Evolutionary conservation across 2,888 invertebrate genomes (phyloP).

Genomic region (Drosophila imparisetae): DNA sequence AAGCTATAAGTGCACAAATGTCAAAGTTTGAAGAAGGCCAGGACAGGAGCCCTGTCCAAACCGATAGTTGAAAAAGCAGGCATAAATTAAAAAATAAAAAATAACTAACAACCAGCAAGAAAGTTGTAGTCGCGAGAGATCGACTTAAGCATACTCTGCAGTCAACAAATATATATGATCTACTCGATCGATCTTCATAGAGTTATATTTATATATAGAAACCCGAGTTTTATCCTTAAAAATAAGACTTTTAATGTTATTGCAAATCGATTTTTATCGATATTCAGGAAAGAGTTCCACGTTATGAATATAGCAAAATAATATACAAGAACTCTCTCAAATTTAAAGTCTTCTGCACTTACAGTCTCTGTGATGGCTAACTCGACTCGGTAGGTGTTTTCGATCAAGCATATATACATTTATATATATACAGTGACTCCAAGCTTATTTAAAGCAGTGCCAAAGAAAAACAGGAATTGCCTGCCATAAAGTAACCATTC

Average conservation of each 20-base stretch:
- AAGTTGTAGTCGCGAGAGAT: background rate
- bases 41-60: too few relatives aligned
- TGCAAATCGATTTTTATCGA: background rate
- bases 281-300: background rate
- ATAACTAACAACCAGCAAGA: background rate
- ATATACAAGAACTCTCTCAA: background rate
- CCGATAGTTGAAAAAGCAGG: background rate
- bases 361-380: background rate
- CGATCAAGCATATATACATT: background rate
- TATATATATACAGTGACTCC: too few relatives aligned
- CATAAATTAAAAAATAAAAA: background rate
- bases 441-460: too few relatives aligned
- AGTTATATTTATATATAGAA: background rate
- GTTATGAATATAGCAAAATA: background rate
- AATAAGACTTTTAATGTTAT: background rate
- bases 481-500: too few relatives aligned
- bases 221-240: rapidly evolving
- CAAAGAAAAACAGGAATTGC: too few relatives aligned
- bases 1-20: constrained; percentile 58
- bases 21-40: constrained; percentile 49
- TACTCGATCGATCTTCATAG: background rate
- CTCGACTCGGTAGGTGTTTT: background rate
- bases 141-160: background rate
- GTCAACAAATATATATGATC: background rate
- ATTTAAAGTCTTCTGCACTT: background rate